These are phyloP conservation scores for Ptyas mucosa DNA, from an alignment of 2,113 vertebrate species.

Conservation along the genomic window DNA sequence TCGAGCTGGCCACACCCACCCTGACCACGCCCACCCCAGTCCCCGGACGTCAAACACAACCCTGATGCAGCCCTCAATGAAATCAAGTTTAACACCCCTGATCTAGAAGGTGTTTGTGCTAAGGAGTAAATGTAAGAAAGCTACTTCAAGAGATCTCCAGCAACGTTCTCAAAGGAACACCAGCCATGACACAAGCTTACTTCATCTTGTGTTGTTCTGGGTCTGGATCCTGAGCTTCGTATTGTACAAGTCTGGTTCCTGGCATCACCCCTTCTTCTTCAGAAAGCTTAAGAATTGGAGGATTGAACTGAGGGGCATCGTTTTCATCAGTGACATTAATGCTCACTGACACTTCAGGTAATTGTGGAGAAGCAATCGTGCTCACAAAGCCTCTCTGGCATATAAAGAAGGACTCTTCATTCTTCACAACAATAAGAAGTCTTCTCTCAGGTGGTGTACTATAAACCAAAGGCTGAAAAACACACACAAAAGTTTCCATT, in stretches of 20 bases:
- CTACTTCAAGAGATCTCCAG: neutral
- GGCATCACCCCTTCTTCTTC: constrained; percentile 62
- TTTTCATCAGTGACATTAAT: constrained; percentile 65
- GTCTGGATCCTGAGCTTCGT: constrained; percentile 48
- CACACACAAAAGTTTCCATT: neutral
- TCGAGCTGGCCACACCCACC: no score
- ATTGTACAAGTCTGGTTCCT: constrained; percentile 61
- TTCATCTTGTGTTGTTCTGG: constrained; percentile 25
- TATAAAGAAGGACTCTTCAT: constrained; percentile 65
- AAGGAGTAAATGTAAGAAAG: neutral
- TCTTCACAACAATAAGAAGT: constrained; percentile 67
- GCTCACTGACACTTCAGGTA: constrained; percentile 15
- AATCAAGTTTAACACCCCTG: no score
- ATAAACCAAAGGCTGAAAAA: constrained; percentile 67
- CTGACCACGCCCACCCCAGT: no score
- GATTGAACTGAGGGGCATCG: constrained; percentile 67
- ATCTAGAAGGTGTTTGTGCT: neutral
- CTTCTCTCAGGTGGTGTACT: constrained; percentile 11
- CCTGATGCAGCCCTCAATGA: no score
- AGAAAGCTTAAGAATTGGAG: neutral
- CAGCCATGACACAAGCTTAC: constrained; percentile 33
- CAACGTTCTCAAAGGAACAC: neutral
- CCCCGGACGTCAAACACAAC: no score
- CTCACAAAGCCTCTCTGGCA: constrained; percentile 32
- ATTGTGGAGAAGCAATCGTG: neutral